These are phyloP conservation scores for Lutjanus argentimaculatus DNA, from an alignment of 2,797 vertebrate species.

Conservation along the genomic window DNA sequence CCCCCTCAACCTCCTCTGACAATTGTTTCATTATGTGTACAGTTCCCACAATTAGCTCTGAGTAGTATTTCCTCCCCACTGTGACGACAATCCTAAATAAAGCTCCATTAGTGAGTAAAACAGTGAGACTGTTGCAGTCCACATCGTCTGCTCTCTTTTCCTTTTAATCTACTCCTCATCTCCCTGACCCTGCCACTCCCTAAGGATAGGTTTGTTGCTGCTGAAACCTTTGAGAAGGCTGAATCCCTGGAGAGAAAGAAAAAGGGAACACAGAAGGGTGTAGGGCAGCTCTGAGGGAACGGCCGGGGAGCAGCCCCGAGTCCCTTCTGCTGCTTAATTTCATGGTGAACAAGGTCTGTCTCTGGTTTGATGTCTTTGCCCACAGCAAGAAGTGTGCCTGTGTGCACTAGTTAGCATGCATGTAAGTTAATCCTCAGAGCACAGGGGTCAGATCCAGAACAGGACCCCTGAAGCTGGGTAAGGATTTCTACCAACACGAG, in stretches of 20 bases:
- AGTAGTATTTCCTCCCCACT: slow-evolving; percentile 80
- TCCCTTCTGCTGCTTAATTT: slow-evolving; percentile 38
- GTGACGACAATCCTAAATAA: slow-evolving; percentile 48
- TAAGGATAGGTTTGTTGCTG: slow-evolving; percentile 53
- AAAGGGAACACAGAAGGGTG: slow-evolving; percentile 6
- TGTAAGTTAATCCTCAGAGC: slow-evolving; percentile 31
- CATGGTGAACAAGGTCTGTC: slow-evolving; percentile 18
- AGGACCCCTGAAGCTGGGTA: slow-evolving; percentile 5
- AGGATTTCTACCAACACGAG: slow-evolving; percentile 15
- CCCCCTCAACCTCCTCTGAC: slow-evolving; percentile 64
- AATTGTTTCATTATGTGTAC: slow-evolving; percentile 85
- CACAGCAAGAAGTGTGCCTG: slow-evolving; percentile 27
- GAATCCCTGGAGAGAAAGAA: slow-evolving; percentile 39
- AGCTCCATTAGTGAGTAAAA: slow-evolving; percentile 57
- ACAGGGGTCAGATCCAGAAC: slow-evolving; percentile 18
- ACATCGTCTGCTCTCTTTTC: slow-evolving; percentile 29
- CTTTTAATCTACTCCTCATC: slow-evolving; percentile 50
- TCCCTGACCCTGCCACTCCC: slow-evolving; percentile 58
- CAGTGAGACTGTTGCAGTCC: slow-evolving; percentile 36
- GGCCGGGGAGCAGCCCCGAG: slow-evolving; percentile 21
- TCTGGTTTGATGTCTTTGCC: slow-evolving; percentile 29
- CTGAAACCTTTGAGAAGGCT: slow-evolving; percentile 54
- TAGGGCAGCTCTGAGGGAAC: slow-evolving; percentile 36
- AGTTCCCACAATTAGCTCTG: slow-evolving; percentile 86
- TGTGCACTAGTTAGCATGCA: slow-evolving; percentile 15